These are phyloP conservation scores for Spilarctia lutea DNA, from an alignment of 2,888 invertebrate genomes.

Conservation along the genomic window DNA sequence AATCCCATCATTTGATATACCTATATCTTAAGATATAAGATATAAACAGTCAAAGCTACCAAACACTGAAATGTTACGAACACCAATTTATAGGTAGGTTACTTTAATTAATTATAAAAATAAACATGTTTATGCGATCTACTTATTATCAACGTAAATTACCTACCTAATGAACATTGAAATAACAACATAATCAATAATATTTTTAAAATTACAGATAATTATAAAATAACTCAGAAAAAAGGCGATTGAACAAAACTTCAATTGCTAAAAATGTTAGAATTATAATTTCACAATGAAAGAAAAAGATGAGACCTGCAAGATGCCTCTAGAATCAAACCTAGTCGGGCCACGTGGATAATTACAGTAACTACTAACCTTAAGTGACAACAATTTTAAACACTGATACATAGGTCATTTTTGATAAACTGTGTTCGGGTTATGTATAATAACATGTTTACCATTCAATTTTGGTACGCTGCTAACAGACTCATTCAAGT, in stretches of 20 bases:
- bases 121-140: constrained; percentile 1
- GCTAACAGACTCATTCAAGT: constrained; percentile 52
- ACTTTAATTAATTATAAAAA: neutral
- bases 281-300: neutral
- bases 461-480: constrained; percentile 53
- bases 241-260: neutral
- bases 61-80: neutral
- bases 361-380: constrained; percentile 31
- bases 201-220: neutral
- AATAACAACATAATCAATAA: constrained; percentile 2
- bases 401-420: constrained; percentile 46
- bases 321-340: constrained; percentile 4
- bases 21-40: neutral
- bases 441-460: constrained; percentile 70
- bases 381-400: constrained; percentile 34
- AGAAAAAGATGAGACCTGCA: neutral
- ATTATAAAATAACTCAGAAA: neutral
- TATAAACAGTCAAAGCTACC: neutral
- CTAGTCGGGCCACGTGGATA: constrained; percentile 23
- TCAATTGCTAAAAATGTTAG: neutral
- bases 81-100: neutral
- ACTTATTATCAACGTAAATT: neutral
- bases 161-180: neutral
- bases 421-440: constrained; percentile 65
- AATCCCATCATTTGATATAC: neutral